Base-by-base conservation (phyloP, 2,888 invertebrate genomes). In the Hirtodrosophila trivittata region DNA sequence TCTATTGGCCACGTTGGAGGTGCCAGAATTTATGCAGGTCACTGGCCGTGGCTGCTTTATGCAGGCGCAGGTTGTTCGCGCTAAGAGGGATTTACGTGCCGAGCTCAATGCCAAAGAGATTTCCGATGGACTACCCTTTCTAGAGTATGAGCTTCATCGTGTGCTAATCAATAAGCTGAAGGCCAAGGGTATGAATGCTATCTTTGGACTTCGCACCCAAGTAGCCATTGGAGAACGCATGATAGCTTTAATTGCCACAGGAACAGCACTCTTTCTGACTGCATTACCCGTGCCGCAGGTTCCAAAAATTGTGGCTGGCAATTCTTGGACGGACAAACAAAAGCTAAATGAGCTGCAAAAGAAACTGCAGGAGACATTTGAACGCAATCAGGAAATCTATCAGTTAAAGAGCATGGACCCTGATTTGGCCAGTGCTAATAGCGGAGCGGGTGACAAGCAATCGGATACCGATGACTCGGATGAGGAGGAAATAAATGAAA, bases 61-160 rank as follows among this genome's bases (percentile, higher is more conserved):
- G 66, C 95, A 95, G 87, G 93, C 94, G 47, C 95, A 95, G 72
- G 95, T 96, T 0, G 94, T 95, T 49, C 93, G 96, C 38, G 92
- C 94, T 0, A 94, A 97, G 73, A 94, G 94, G 39, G 96, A 96
- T 75, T 92, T 95, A 5, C 93, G 95, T 8, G 95, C 96, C 0
- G 98, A 98, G 91, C 92, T 95, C 0, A 95, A 95, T 74, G 97
- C 98, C 3, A 94, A 97, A 77, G 98, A 98, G 91, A 96, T 99
- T 60, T 98, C 98, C 0, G 97, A 98, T 92, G 96, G 96, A 77
- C 92, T 98, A 51, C 98, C 98, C 0, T 98, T 98, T 92, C 91
- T 98, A 51, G 98, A 99, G 90, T 98, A 98, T 89, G 98, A 99
- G 89, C 92, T 99, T 41, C 98, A 99, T 90, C 94, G 97, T 62